A percentile compares a stretch with the other conserved stretches of the same genome.
phyloP scores from a whole-genome alignment of 2,113 vertebrate genomes.

The Pedionomus torquatus region DNA sequence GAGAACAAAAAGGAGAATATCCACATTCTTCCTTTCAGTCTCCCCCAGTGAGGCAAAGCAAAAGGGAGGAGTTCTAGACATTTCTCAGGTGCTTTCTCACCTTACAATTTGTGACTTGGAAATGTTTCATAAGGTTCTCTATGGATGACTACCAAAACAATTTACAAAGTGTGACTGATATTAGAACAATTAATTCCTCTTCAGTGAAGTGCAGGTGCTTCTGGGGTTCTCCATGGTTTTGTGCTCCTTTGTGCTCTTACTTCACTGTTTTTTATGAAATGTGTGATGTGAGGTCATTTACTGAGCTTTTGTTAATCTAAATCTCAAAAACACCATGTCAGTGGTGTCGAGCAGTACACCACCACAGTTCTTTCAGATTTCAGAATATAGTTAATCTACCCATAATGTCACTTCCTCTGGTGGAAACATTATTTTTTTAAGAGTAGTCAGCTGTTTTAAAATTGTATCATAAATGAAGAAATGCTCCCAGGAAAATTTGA shows the following conservation, averaged over 20 bases:
- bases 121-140: neutral
- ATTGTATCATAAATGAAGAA: conserved; percentile 11
- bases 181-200: neutral
- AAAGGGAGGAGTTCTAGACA: neutral
- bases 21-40: neutral
- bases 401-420: neutral
- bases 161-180: neutral
- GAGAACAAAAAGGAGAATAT: neutral
- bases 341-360: neutral
- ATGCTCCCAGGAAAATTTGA: neutral
- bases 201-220: neutral
- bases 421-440: neutral
- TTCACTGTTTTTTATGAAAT: neutral
- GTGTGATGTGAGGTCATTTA: neutral
- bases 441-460: neutral
- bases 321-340: neutral
- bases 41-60: neutral
- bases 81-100: neutral
- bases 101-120: neutral
- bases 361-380: neutral
- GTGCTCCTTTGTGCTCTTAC: neutral
- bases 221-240: neutral
- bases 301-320: neutral
- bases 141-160: neutral
- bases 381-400: neutral